These are phyloP conservation scores for Lasioglossum villosulum DNA, from an alignment of 2,888 invertebrate species.

Conservation along the genomic window DNA sequence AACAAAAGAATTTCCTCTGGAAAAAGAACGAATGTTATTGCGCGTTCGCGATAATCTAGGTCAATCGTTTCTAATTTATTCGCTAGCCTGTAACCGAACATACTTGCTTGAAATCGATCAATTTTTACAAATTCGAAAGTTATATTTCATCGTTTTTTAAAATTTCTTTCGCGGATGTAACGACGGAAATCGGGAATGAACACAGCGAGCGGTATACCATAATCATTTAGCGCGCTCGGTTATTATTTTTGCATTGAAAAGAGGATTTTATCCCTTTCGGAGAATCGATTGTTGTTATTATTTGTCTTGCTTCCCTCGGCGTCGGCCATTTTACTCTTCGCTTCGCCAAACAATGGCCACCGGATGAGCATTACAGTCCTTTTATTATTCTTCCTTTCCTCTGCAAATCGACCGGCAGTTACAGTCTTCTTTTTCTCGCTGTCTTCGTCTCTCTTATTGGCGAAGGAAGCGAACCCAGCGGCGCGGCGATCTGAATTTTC, in stretches of 20 bases:
- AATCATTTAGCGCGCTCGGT: neutral
- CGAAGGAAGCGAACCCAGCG: neutral
- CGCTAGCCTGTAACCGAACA: neutral
- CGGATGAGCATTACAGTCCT: neutral
- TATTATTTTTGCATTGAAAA: neutral
- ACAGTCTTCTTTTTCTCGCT: neutral
- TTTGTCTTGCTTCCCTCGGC: neutral
- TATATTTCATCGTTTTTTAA: neutral
- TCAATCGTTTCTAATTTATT: neutral
- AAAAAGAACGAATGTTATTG: neutral
- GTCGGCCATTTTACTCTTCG: constrained; percentile 3
- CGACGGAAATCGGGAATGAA: neutral
- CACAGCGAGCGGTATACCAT: neutral
- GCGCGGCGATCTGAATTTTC: constrained; percentile 2
- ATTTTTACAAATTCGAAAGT: neutral
- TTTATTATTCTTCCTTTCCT: constrained; percentile 9
- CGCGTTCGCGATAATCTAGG: neutral
- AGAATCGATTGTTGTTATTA: constrained; percentile 6
- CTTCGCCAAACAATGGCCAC: constrained; percentile 14
- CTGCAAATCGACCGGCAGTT: neutral
- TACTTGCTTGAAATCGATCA: neutral
- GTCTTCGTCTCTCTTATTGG: neutral
- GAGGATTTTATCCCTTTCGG: neutral
- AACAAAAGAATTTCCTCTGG: neutral
- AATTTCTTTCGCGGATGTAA: neutral